Evolutionary conservation across 2,113 vertebrate species (phyloP).

Genomic region (Leptobrachium leishanense): DNA sequence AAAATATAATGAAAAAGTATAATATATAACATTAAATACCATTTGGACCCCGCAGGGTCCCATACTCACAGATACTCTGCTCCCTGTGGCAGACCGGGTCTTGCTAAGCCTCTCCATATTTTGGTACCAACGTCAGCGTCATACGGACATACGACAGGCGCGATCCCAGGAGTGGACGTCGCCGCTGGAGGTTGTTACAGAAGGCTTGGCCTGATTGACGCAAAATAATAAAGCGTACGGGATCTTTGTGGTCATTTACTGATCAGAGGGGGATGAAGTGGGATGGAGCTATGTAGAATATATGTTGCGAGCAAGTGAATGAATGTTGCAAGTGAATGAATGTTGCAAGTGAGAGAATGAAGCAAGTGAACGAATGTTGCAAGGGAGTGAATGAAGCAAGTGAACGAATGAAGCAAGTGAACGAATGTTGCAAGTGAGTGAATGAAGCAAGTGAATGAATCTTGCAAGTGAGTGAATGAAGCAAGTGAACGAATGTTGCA

Average conservation of each 20-base stretch:
- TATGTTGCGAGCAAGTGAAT: no score
- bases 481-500: no score
- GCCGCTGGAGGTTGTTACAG: no score
- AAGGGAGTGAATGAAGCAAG: background rate
- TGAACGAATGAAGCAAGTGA: no score
- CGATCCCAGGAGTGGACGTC: background rate
- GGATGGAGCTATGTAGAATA: no score
- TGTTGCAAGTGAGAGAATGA: background rate
- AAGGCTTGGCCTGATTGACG: background rate
- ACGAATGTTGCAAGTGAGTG: no score
- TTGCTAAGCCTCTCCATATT: constrained; percentile 21
- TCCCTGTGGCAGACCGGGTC: constrained; percentile 15
- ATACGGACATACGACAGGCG: background rate
- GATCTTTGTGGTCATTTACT: background rate
- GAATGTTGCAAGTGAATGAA: background rate
- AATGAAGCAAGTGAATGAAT: no score
- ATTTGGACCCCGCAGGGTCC: background rate
- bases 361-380: background rate
- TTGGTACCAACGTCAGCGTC: background rate
- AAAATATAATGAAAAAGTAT: no score
- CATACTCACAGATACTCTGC: constrained; percentile 34
- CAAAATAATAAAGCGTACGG: background rate
- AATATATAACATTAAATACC: no score
- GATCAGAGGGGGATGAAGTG: background rate
- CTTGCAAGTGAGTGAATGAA: no score